phyloP scores from a whole-genome alignment of 2,113 vertebrate species.

The Cygnus atratus region DNA sequence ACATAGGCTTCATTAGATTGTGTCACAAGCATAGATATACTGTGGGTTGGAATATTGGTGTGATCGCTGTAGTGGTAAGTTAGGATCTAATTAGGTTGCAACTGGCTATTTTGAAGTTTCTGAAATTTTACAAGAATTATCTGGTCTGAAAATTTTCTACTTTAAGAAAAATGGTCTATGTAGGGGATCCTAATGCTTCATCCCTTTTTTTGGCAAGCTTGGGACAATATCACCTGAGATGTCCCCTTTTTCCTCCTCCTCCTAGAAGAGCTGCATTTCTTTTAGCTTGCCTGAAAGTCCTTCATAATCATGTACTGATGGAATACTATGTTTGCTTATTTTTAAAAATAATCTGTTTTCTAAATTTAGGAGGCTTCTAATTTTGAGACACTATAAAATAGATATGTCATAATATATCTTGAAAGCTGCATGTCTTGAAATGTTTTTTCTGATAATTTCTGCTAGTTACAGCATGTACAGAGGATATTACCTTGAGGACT shows the following conservation, averaged over 20 bases:
- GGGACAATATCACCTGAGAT: neutral
- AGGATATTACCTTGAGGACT: neutral
- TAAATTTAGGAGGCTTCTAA: neutral
- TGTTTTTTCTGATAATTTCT: neutral
- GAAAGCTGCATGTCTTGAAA: neutral
- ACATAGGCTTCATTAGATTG: neutral
- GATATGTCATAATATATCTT: neutral
- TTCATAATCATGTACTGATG: neutral
- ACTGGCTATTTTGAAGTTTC: neutral
- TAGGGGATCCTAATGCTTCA: neutral
- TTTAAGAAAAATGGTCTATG: neutral
- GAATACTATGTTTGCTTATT: neutral
- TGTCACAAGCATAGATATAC: neutral
- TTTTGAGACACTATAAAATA: neutral
- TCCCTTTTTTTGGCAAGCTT: neutral
- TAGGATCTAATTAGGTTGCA: neutral
- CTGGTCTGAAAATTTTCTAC: neutral
- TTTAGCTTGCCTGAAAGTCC: neutral
- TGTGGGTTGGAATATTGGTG: neutral
- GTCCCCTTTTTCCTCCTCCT: neutral
- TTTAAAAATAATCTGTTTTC: neutral
- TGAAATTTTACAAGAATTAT: neutral
- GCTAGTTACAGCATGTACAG: neutral
- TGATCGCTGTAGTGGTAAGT: neutral
- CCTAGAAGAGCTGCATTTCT: neutral